These are phyloP conservation scores for Drosophila pullipes DNA, from an alignment of 2,888 invertebrate species.

Conservation along the genomic window DNA sequence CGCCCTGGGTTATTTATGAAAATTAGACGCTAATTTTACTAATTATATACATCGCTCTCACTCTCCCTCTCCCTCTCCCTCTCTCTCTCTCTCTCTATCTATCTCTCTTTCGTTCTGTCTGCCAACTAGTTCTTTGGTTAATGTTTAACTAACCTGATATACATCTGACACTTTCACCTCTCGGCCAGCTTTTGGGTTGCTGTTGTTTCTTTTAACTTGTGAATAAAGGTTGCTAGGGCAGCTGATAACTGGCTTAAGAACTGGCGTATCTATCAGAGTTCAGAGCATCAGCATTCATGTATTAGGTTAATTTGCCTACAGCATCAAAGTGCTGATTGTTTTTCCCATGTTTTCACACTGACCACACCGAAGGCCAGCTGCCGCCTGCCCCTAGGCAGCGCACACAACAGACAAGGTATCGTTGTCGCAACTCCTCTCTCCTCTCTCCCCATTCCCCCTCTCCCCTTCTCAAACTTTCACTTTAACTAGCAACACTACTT, in stretches of 20 bases:
- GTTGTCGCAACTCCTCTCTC: slow-evolving; percentile 1
- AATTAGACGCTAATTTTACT: neutral
- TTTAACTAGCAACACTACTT: slow-evolving; percentile 28
- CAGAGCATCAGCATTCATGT: slow-evolving; percentile 10
- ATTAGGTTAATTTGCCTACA: slow-evolving; percentile 39
- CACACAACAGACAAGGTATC: neutral
- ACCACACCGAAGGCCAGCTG: slow-evolving; percentile 38
- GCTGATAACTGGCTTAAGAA: slow-evolving; percentile 12
- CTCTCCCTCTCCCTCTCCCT: neutral
- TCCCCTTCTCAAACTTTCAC: slow-evolving; percentile 51
- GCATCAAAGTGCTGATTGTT: slow-evolving; percentile 38
- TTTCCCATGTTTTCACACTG: slow-evolving; percentile 53
- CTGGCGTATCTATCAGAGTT: slow-evolving; percentile 23
- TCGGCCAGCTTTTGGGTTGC: slow-evolving; percentile 39
- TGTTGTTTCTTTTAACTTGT: neutral
- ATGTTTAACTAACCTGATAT: slow-evolving; percentile 48
- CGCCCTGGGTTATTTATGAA: neutral
- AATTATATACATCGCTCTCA: slow-evolving; percentile 5
- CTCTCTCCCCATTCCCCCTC: neutral
- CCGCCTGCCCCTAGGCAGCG: slow-evolving; percentile 29
- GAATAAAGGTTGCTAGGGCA: slow-evolving; percentile 32
- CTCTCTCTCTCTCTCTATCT: neutral
- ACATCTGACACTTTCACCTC: slow-evolving; percentile 58
- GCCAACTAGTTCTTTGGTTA: slow-evolving; percentile 12
- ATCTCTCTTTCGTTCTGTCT: neutral